Evolutionary conservation across 2,113 vertebrate species (phyloP), one percentile per base, ranked within the genome.

Genomic region (Hemibagrus wyckioides): DNA sequence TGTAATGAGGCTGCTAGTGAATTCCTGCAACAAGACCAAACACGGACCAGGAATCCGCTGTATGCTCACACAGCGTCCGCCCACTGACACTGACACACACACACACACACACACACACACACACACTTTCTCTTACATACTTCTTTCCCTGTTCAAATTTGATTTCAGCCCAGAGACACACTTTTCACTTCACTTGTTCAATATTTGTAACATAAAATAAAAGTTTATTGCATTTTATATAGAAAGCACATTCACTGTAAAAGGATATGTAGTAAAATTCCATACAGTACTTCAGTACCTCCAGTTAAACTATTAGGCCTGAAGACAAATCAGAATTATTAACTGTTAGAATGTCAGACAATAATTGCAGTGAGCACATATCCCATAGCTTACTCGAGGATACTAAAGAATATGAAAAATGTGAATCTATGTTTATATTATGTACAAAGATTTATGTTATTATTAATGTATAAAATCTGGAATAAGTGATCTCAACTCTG

Each of bases 21-120:
- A 96, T 93, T 95, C 94, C 92, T 93, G n/a, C 87, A 89, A 95
- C 95, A 96, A 95, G 95, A 95, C 94, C 90, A 73, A 83, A 96
- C 95, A 96, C 89, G 89, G 93, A 90, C 89, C 93, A 93, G 93
- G 94, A 95, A 95, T 96, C 90, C 44, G 14, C 90, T 88, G 82
- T 91, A 89, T 91, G 91, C 41, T 28, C 76, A 71, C 59, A 59
- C 82, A 57, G 39, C 89, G 39, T 79, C 73, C 77, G 87, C 83
- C 82, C 85, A 77, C 84, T 91, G 17, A 39, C 23, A 21, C 69
- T 56, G 56, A 82, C 36, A 82, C 80, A 63, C 56, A 63, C 59
- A 61, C 80, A 59, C 56, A 77, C 75, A 77, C 44, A 77, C 71
- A 75, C 71, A 52, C n/a, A 59, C 41, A 80, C 21, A 48, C 79